Evolutionary conservation across 2,888 invertebrate species (phyloP).

Genomic region (Deilephila elpenor): DNA sequence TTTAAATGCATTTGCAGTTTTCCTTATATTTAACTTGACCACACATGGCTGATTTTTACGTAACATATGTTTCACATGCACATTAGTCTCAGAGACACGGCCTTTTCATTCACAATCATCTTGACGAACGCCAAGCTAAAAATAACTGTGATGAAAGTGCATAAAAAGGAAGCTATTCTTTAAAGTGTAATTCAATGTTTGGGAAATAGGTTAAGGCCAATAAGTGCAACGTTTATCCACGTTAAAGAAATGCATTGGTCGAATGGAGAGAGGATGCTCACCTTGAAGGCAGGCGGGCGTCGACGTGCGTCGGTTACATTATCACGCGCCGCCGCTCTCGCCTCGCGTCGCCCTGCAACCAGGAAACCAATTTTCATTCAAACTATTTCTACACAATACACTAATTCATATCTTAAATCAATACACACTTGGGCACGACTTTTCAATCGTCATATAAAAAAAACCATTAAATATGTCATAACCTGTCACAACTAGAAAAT

Average conservation of each 20-base stretch:
- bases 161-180: slow-evolving; percentile 27
- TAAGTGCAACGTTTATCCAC: slow-evolving; percentile 28
- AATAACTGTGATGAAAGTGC: slow-evolving; percentile 2
- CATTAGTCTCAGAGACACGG: neutral
- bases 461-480: too few relatives aligned
- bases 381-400: slow-evolving; percentile 25
- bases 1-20: neutral
- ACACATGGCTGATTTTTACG: neutral
- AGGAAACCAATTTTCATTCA: slow-evolving; percentile 40
- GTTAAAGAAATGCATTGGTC: slow-evolving; percentile 30
- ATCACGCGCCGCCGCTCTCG: slow-evolving; percentile 70
- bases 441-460: too few relatives aligned
- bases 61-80: slow-evolving; percentile 1
- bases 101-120: slow-evolving; percentile 27
- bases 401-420: neutral
- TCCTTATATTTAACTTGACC: neutral
- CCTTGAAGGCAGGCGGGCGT: slow-evolving; percentile 78
- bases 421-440: neutral
- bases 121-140: neutral
- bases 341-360: slow-evolving; percentile 65
- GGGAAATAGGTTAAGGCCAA: slow-evolving; percentile 31
- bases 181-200: slow-evolving; percentile 19
- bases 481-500: too few relatives aligned
- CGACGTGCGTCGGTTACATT: slow-evolving; percentile 80
- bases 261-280: slow-evolving; percentile 59